phyloP scores from a whole-genome alignment of 2,797 vertebrate genomes.

The Pristis pectinata region DNA sequence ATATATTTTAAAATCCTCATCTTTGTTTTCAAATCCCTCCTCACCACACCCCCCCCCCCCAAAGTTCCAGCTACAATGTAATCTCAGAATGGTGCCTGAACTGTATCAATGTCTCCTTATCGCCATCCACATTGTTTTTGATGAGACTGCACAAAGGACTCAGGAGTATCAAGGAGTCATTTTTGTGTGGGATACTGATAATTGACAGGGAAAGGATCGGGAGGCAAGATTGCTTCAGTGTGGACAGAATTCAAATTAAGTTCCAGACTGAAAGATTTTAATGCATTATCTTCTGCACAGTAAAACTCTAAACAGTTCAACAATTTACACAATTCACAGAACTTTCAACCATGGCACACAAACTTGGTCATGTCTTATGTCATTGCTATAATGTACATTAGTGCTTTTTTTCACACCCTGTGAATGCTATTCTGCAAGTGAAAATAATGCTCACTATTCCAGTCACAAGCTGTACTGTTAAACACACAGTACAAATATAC shows the following conservation, averaged over 20 bases:
- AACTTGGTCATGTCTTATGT: background rate
- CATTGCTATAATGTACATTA: background rate
- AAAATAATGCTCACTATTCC: background rate
- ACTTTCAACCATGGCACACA: background rate
- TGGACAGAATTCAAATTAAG: background rate
- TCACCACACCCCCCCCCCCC: background rate
- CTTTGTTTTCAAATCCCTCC: background rate
- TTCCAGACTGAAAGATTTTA: background rate
- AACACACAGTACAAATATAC: background rate
- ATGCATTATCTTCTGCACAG: background rate
- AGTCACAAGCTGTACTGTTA: constrained; percentile 1
- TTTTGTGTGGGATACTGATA: background rate
- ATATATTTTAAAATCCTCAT: background rate
- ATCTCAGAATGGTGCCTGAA: background rate
- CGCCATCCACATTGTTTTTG: background rate
- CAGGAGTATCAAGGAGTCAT: too few species aligned
- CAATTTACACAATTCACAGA: too few species aligned
- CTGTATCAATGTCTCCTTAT: background rate
- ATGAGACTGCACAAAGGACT: background rate
- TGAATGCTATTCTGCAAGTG: background rate
- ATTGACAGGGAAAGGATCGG: background rate
- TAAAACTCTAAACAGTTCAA: background rate
- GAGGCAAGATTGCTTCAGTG: background rate
- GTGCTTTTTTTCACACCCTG: background rate
- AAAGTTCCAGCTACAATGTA: background rate